Percentiles rank a stretch among this genome's conserved stretches.
Conservation (phyloP, 2,797 vertebrate genomes). For the Anguilla marmorata region DNA sequence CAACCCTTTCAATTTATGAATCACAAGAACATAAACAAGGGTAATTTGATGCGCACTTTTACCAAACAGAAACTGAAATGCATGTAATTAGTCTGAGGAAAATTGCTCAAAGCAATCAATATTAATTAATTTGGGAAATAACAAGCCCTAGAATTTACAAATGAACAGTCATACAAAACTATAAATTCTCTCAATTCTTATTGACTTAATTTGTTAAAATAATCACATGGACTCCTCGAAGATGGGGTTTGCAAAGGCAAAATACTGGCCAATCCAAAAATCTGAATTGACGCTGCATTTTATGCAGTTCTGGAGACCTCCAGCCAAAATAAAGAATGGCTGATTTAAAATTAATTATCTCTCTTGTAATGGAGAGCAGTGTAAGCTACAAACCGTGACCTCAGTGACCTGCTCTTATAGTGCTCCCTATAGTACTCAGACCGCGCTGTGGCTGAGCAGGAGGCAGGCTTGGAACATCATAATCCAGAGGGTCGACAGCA, state of each 20-base stretch:
- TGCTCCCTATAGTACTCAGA: not conserved
- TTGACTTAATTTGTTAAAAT: not conserved
- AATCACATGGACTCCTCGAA: not conserved
- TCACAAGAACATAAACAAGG: not conserved
- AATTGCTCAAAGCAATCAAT: not conserved
- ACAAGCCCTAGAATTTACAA: not conserved
- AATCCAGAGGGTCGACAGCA: not conserved
- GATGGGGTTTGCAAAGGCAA: not conserved
- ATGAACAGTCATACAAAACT: not conserved
- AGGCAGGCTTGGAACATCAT: not conserved
- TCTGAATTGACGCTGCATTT: not conserved
- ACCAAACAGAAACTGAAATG: not conserved
- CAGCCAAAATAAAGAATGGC: not conserved
- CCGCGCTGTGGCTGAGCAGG: not conserved
- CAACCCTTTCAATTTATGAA: not conserved
- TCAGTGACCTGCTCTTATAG: not conserved
- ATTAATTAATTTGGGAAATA: not conserved
- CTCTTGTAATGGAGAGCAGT: not conserved
- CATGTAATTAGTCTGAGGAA: not conserved
- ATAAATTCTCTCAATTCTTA: not conserved
- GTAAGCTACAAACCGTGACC: not conserved
- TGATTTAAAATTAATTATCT: not conserved
- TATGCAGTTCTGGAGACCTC: not conserved
- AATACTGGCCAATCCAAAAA: not conserved
- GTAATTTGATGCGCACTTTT: not conserved